These are phyloP conservation scores for Cariama cristata DNA, from an alignment of 2,113 vertebrate genomes.

Conservation along the genomic window DNA sequence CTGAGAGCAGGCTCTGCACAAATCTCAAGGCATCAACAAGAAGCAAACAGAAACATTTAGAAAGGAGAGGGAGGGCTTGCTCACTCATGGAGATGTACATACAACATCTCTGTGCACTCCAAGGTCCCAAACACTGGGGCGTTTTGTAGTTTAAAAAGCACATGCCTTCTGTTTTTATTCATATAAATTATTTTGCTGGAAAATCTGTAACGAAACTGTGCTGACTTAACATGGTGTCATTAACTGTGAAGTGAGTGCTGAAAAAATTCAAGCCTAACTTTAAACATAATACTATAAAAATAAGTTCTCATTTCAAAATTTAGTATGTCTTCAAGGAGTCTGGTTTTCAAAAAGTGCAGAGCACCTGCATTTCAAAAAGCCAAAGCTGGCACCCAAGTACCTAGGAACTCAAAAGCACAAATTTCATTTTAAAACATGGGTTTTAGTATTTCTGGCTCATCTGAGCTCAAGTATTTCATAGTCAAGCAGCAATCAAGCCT, in stretches of 20 bases:
- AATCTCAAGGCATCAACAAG: background rate
- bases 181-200: background rate
- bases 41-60: background rate
- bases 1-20: background rate
- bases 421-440: background rate
- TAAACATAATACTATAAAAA: background rate
- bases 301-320: background rate
- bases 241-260: background rate
- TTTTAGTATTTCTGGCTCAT: background rate
- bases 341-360: background rate
- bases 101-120: background rate
- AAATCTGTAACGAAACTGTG: background rate
- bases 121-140: background rate
- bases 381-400: background rate
- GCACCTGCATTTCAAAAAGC: background rate
- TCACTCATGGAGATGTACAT: background rate
- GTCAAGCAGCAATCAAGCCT: background rate
- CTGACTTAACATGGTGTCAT: background rate
- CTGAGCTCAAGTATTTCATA: background rate
- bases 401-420: background rate
- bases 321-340: background rate
- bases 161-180: background rate
- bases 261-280: background rate
- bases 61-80: background rate
- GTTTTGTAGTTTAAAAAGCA: background rate